Base-by-base conservation (phyloP, 2,888 invertebrate species). In the Pachycephus smyrnensis region DNA sequence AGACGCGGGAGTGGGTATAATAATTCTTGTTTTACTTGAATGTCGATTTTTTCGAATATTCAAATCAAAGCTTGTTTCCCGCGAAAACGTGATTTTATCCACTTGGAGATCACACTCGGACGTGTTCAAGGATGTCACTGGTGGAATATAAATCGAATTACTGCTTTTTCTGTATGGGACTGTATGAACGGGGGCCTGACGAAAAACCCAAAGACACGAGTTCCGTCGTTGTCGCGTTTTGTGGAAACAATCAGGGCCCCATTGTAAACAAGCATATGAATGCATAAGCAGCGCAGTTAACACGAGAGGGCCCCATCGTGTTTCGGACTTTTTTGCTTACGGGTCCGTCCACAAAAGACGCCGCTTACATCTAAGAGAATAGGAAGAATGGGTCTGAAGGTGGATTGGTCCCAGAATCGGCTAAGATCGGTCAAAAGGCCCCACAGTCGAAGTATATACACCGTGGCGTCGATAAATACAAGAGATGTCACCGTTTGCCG, bases 261-360 rank as follows among this genome's bases (percentile, higher is more conserved):
- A 87, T 88, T 86, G 85, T 85, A 85, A 89, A 88, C 89, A 90
- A 86, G 89, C 87, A 90, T 90, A 90, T 90, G 89, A 90, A 90
- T 90, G 89, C 89, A 89, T 89, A 90, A 90, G 85, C 88, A 88
- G 87, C 83, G 85, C 86, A 87, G 88, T 89, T 88, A 89, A 90
- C 89, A 89, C 89, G 87, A 85, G 84, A 40, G 40, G 33, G 87
- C 86, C 85, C 87, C 87, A 86, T 85, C 88, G 87, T 89, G 88
- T 88, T 86, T 83, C 76, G 75, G 84, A 84, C 86, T n/a, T 88
- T 86, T 86, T 87, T 87, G 83, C 83, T 82, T 80, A 80, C 40
- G 84, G 77, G 80, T 84, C 86, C 85, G 81, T 82, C 85, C 87
- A 87, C 88, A 88, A 90, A 90, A 89, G 88, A 88, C 69, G 87